A percentile compares a stretch with the other conserved stretches of the same genome.
Conservation (phyloP, 2,113 vertebrate species). For the Stigmatopora argus region DNA sequence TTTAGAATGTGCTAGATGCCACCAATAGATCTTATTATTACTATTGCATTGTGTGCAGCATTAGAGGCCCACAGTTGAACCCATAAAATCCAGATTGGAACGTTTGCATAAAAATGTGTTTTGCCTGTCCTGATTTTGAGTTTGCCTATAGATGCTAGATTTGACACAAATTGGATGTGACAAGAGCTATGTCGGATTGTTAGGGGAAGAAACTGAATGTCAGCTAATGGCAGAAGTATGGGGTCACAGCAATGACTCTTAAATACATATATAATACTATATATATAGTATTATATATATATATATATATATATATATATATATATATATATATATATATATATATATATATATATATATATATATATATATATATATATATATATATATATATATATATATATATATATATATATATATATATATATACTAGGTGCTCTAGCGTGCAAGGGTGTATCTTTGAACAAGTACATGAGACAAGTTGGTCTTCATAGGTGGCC, state of each 20-base stretch:
- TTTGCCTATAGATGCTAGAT: neutral
- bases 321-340: too few relatives aligned
- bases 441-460: too few relatives aligned
- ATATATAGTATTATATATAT: too few relatives aligned
- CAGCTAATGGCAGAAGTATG: neutral
- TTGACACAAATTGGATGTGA: conserved; percentile 1
- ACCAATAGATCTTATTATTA: neutral
- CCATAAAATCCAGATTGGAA: neutral
- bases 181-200: neutral
- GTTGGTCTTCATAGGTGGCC: too few relatives aligned
- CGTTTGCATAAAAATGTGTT: neutral
- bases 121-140: neutral
- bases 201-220: neutral
- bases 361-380: too few relatives aligned
- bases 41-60: neutral
- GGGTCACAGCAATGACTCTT: neutral
- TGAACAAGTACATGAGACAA: too few relatives aligned
- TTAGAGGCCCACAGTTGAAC: neutral
- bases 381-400: too few relatives aligned
- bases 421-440: too few relatives aligned
- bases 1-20: neutral
- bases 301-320: too few relatives aligned
- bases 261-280: neutral
- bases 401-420: too few relatives aligned
- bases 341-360: too few relatives aligned